Percentiles rank a stretch among this genome's conserved stretches.
These are phyloP conservation scores for Rhodinocichla rosea DNA, from an alignment of 2,113 vertebrate genomes.

Conservation along the genomic window DNA sequence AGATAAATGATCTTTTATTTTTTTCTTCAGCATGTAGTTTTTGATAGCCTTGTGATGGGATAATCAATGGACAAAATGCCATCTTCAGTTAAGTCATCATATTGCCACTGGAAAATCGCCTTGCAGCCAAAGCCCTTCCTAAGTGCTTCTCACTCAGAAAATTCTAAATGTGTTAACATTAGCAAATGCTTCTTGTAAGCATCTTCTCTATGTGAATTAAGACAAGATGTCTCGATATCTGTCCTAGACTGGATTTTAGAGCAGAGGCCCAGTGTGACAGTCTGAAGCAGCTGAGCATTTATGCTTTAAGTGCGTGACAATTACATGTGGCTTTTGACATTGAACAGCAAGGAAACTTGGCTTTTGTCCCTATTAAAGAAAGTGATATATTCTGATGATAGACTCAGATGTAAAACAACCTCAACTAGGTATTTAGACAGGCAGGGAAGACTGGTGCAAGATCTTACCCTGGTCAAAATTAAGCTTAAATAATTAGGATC, in stretches of 20 bases:
- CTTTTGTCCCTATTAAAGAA: neutral
- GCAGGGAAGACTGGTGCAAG: neutral
- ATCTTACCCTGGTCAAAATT: neutral
- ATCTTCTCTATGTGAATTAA: neutral
- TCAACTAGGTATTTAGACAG: neutral
- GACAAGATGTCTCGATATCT: neutral
- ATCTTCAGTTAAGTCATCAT: neutral
- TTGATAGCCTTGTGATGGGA: neutral
- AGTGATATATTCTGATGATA: neutral
- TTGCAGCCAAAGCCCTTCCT: neutral
- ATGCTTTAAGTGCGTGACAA: neutral
- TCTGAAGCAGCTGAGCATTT: neutral
- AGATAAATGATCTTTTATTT: neutral
- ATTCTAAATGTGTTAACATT: neutral
- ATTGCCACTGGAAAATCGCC: neutral
- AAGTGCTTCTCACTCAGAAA: neutral
- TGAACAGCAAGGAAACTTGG: neutral
- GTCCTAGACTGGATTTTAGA: neutral
- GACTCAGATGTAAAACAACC: slow-evolving; percentile 2
- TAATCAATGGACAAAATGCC: neutral
- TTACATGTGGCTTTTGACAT: neutral
- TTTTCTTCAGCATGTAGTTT: neutral
- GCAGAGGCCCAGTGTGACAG: neutral
- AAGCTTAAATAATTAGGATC: neutral
- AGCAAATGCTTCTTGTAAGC: neutral